Base-by-base conservation (phyloP, 2,797 vertebrate genomes). In the Acestrorhynchus altus region DNA sequence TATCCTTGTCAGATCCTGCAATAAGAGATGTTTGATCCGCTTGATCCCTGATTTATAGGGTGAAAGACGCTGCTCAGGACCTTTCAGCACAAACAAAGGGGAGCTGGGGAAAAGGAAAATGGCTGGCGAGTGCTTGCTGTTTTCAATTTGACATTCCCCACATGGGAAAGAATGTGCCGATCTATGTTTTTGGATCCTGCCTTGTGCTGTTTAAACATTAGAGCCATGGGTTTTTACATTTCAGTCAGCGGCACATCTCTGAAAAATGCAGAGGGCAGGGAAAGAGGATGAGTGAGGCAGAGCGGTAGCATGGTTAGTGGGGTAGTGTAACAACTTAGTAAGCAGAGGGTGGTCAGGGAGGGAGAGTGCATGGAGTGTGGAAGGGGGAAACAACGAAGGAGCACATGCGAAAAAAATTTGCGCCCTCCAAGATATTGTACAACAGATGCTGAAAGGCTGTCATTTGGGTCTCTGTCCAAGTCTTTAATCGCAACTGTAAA, bases 101-200 rank as follows among this genome's bases (percentile, higher is more conserved):
- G 20, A 11, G 20, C 12, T 6, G 20, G 46, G n/a, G 10, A 5
- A 42, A 9, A 52, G 22, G 26, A 18, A 1, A 49, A 24, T 12
- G 57, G 65, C 63, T 67, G 79, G 68, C 68, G 64, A 26, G 72
- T 40, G 6, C 76, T 57, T 8, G 42, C 72, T 81, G 77, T 81
- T 84, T 79, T 84, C 77, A 71, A 75, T 84, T 84, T 82, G 60
- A 31, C 80, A 46, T 67, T 75, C 80, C 61, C 47, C 72, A 57
- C 60, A 74, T 75, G 71, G 80, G 75, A 80, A 82, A 78, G 83
- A 84, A 80, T 80, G 74, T 82, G 66, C 44, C 59, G 56, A 20
- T 49, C 64, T 74, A 73, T 74, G 69, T 61, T 80, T 83, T 74
- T 57, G 65, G 70, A 74, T 44, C 75, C 44, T 61, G 70, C n/a